phyloP scores from a whole-genome alignment of 2,797 vertebrate species.

The Onychomys leucogaster region DNA sequence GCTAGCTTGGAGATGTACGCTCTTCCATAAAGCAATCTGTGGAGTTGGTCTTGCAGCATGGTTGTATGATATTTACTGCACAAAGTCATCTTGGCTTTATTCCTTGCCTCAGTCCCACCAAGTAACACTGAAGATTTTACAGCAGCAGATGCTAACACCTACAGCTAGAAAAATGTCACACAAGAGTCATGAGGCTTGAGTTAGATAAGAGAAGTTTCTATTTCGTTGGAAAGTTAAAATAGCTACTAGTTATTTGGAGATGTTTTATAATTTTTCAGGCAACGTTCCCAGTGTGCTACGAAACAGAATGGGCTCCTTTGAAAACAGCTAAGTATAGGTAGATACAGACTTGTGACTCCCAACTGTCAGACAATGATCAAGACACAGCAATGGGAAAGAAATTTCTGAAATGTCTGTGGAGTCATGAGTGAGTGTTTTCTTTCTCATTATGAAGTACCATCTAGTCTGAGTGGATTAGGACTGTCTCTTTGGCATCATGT shows the following conservation, averaged over 20 bases:
- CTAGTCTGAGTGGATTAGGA: background rate
- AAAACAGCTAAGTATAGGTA: background rate
- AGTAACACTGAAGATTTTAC: conserved; percentile 35
- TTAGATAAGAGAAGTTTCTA: conserved; percentile 58
- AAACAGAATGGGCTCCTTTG: conserved; percentile 46
- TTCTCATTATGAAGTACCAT: background rate
- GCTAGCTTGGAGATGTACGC: conserved; percentile 15
- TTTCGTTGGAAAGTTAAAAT: conserved; percentile 60
- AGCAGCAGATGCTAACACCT: conserved; percentile 74
- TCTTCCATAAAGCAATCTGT: background rate
- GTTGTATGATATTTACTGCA: conserved; percentile 45
- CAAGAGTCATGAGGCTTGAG: conserved; percentile 29
- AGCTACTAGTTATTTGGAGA: conserved; percentile 60
- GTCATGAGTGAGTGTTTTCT: background rate
- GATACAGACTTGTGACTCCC: conserved; percentile 19
- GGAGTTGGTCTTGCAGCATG: background rate
- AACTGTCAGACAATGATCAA: conserved; percentile 33
- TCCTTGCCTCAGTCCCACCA: background rate
- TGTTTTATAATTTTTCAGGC: conserved; percentile 73
- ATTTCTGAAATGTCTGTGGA: background rate
- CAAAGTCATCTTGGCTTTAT: conserved; percentile 23
- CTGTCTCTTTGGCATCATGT: conserved; percentile 16
- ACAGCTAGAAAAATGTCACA: conserved; percentile 60
- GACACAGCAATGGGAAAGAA: background rate
- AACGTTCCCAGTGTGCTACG: conserved; percentile 32